Conservation (phyloP, 2,797 vertebrate genomes). For the Periophthalmus magnuspinnatus region DNA sequence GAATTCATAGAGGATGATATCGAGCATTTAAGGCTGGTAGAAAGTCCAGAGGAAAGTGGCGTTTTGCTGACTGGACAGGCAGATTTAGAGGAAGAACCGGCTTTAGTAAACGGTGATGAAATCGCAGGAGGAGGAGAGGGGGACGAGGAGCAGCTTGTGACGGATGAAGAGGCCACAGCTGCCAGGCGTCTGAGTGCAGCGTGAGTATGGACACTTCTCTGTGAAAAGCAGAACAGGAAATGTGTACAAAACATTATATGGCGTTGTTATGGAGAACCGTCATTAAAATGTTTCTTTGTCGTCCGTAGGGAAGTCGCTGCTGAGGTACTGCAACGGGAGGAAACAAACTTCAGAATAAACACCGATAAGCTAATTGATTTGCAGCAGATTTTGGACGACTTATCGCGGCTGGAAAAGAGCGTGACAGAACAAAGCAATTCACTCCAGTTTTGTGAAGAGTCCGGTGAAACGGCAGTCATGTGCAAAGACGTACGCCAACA, state of each 20-base stretch:
- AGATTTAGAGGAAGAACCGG: constrained; percentile 28
- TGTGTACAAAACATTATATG: constrained; percentile 2
- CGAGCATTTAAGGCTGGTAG: constrained; percentile 37
- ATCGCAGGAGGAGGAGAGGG: constrained; percentile 29
- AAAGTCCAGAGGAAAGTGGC: constrained; percentile 41
- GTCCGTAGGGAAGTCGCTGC: constrained; percentile 41
- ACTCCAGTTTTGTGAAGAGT: constrained; percentile 14
- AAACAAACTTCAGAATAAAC: neutral
- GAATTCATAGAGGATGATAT: constrained; percentile 19
- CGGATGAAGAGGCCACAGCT: constrained; percentile 27
- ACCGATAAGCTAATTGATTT: constrained; percentile 24
- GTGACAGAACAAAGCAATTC: neutral
- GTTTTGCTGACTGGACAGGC: constrained; percentile 36
- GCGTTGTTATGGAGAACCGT: neutral
- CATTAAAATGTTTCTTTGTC: constrained; percentile 10
- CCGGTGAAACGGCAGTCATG: constrained; percentile 32
- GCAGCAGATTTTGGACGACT: constrained; percentile 26
- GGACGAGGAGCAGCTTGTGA: constrained; percentile 30
- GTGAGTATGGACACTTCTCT: constrained; percentile 57
- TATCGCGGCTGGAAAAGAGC: neutral
- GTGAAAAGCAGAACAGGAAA: constrained; percentile 48
- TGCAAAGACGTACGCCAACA: constrained; percentile 35
- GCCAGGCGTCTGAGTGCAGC: constrained; percentile 12
- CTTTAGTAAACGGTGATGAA: constrained; percentile 19
- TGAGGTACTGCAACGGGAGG: constrained; percentile 27